Base-by-base conservation (phyloP, 2,113 vertebrate genomes). In the Dendrocopos noguchii region DNA sequence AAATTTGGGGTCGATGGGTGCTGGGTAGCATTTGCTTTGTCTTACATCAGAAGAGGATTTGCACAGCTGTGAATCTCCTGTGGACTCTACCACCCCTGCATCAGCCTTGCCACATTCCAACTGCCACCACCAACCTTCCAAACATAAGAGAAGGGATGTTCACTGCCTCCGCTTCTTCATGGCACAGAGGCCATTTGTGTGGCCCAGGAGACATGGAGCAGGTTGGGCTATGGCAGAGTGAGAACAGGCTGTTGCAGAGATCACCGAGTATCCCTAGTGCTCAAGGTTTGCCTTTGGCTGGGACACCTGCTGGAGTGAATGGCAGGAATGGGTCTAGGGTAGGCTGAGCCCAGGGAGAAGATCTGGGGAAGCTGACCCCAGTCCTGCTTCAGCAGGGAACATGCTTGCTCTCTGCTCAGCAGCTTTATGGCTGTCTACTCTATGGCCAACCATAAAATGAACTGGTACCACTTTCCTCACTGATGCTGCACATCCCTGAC, bases 221-320 rank as follows among this genome's bases (percentile, higher is more conserved):
- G 17, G 15, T 11, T 0, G 0, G 86, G n/a, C 70, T 86, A n/a
- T 10, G 10, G 46, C 57, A 78, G 47, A 67, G 28, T 42, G 31
- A 31, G 28, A 68, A 47, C 0, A 1, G 47, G 31, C 24, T 88
- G 56, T 29, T 86, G 24, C 67, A 86, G 70, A 59, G 34, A 28
- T 33, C 21, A 9, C 4, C 10, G 14, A 16, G 14, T 36, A 17
- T 75, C 39, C 24, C 11, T 20, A 28, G 70, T 36, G 53, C 50
- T 57, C 1, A 0, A 8, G 21, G 36, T 68, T 84, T 72, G 33
- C 33, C 36, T 75, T 78, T 84, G 81, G 17, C 74, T 79, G 83
- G 64, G 68, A 15, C 60, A 83, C 33, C 34, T 57, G 29, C 46
- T 86, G 66, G 53, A 67, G 27, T 3, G 9, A 31, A 13, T 47